Evolutionary conservation across 2,797 vertebrate genomes (phyloP).

Genomic region (Taeniopygia guttata): DNA sequence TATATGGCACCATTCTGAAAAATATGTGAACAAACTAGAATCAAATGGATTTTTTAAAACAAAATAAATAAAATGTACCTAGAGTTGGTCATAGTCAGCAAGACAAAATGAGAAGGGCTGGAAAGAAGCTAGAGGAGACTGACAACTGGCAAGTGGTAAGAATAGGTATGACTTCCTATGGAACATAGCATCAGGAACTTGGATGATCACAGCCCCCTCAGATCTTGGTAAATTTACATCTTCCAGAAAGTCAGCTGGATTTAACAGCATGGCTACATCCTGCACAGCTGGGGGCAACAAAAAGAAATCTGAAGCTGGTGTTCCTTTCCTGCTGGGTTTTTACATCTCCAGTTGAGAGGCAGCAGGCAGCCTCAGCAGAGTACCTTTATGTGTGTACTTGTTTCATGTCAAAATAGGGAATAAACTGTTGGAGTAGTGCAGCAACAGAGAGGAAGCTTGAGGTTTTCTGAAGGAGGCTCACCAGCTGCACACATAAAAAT

Average conservation of each 20-base stretch:
- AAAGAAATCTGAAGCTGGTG: conserved; percentile 49
- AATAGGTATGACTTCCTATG: conserved; percentile 32
- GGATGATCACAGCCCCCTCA: conserved; percentile 29
- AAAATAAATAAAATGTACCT: not conserved
- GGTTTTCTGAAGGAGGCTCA: conserved; percentile 51
- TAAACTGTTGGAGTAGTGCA: conserved; percentile 33
- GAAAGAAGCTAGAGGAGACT: conserved; percentile 26
- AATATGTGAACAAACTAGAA: not conserved
- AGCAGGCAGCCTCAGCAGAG: conserved; percentile 66
- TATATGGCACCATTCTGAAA: not conserved
- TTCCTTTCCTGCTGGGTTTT: conserved; percentile 61
- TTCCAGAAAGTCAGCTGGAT: conserved; percentile 66
- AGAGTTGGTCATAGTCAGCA: not conserved
- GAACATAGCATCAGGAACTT: conserved; percentile 40
- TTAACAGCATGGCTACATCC: conserved; percentile 62
- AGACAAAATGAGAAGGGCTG: conserved; percentile 39
- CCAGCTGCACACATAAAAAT: conserved; percentile 60
- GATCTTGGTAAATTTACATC: conserved; percentile 59
- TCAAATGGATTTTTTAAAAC: not conserved
- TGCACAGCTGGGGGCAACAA: conserved; percentile 51
- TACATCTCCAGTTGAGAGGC: conserved; percentile 63
- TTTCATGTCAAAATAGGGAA: conserved; percentile 64
- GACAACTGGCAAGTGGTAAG: not conserved
- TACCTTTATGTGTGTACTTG: conserved; percentile 50
- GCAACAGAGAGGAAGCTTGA: conserved; percentile 15